Base-by-base conservation (phyloP, 2,113 vertebrate species). In the Microtus montanus region DNA sequence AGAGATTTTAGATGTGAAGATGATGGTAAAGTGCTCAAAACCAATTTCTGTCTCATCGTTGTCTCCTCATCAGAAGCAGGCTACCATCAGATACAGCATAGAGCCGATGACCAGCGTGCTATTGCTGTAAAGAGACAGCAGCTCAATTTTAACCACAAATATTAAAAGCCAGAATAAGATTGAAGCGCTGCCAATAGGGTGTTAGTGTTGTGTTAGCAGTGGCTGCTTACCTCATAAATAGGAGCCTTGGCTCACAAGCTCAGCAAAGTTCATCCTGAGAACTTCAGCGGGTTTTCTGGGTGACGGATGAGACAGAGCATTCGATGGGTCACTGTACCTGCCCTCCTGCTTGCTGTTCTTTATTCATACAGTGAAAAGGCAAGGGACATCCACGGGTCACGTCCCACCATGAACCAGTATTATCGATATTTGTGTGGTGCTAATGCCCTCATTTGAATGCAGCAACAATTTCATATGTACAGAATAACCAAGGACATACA, bases 11-110 rank as follows among this genome's bases (percentile, higher is more conserved):
- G 71, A 95, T 96, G 95, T 95, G 91, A 80, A 73, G 96, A 92
- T 78, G 87, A 79, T 75, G 95, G 97, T 78, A 89, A 0, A 0
- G 78, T 89, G 80, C 95, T 97, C 77, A 96, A 38, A 82, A 92
- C 38, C 64, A 92, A 98, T 94, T 96, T 96, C 70, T 96, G 98
- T 98, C 92, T 95, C 94, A 90, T 97, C 85, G 35, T 33, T 63
- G 92, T 87, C 95, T 95, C 97, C 97, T 96, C 97, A 93, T 97
- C 96, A 87, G 95, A 87, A 41, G 79, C 87, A 87, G 97, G 74
- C 77, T 77, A 79, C 96, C 63, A 87, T 91, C 96, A 95, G 95
- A 94, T 63, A 92, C 74, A 87, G 93, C 87, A 87, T 68, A 79
- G 95, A 85, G 63, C 83, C 38, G 70, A 97, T 91, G 96, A 63